Percentiles rank a stretch among this genome's conserved stretches.
Conservation (phyloP, 2,888 invertebrate genomes). For the Scaptomyza flava region DNA sequence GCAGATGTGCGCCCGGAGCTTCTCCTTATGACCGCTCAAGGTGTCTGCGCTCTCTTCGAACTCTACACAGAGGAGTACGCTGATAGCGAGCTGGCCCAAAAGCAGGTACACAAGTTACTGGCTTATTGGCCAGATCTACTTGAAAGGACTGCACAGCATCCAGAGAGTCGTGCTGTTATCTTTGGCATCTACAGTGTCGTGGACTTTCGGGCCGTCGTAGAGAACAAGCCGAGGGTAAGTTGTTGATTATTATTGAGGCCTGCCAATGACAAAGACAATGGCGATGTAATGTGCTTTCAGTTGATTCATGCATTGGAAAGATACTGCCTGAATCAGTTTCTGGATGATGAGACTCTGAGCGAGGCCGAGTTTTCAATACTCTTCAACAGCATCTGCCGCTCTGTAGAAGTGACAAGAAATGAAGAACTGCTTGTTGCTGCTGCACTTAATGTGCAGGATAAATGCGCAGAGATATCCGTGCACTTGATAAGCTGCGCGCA, state of each 20-base stretch:
- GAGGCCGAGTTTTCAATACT: constrained; percentile 41
- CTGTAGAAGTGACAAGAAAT: constrained; percentile 50
- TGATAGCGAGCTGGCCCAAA: constrained; percentile 2
- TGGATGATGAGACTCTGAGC: constrained; percentile 45
- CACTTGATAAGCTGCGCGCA: constrained; percentile 4
- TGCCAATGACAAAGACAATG: no score
- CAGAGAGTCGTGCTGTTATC: constrained; percentile 42
- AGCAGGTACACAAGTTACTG: constrained; percentile 43
- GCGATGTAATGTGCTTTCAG: constrained; percentile 21
- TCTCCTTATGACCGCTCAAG: constrained; percentile 47
- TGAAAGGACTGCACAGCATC: not conserved
- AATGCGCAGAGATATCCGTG: constrained; percentile 12
- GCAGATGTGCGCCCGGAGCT: constrained; percentile 40
- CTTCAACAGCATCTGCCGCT: constrained; percentile 43
- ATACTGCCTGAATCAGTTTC: constrained; percentile 37
- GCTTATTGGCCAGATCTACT: constrained; percentile 50
- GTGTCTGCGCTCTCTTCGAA: constrained; percentile 42
- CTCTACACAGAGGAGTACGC: constrained; percentile 32
- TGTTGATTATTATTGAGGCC: not conserved
- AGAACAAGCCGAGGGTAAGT: constrained; percentile 22
- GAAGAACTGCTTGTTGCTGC: constrained; percentile 22
- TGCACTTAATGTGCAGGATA: constrained; percentile 24
- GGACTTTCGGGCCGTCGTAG: constrained; percentile 36
- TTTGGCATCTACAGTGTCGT: constrained; percentile 44
- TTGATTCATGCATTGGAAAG: constrained; percentile 43